phyloP scores from a whole-genome alignment of 2,113 vertebrate genomes.

The Talpa occidentalis region DNA sequence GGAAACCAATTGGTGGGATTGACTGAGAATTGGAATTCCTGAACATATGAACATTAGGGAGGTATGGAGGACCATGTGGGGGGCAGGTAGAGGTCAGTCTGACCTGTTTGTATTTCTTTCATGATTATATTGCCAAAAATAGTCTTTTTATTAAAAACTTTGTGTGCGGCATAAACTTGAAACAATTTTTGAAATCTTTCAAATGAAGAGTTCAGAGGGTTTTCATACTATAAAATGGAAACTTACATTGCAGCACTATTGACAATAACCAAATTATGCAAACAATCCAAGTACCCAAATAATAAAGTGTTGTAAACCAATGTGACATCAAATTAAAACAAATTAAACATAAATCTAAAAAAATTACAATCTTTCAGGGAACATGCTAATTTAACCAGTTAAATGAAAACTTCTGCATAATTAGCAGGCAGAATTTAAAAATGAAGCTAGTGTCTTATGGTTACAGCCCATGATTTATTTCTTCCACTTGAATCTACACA shows the following conservation, averaged over 20 bases:
- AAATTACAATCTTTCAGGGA: background rate
- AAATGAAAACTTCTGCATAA: conserved; percentile 44
- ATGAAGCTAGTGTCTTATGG: background rate
- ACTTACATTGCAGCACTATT: background rate
- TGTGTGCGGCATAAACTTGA: conserved; percentile 27
- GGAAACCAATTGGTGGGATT: background rate
- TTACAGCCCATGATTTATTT: background rate
- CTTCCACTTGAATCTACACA: background rate
- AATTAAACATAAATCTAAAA: too few species aligned
- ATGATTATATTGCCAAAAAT: conserved; percentile 26
- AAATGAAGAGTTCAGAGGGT: conserved; percentile 1
- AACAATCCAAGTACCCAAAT: too few species aligned
- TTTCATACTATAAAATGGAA: conserved; percentile 11
- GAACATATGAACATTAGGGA: background rate
- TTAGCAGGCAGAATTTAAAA: conserved; percentile 26
- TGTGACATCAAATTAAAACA: too few species aligned
- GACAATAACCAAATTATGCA: too few species aligned
- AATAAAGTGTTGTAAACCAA: too few species aligned
- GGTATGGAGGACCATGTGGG: background rate
- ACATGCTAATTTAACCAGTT: conserved; percentile 15
- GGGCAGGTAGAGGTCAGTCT: background rate
- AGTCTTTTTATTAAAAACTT: conserved; percentile 25
- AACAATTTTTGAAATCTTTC: conserved; percentile 52
- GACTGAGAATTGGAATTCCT: background rate
- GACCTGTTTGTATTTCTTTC: background rate